Evolutionary conservation across 2,888 invertebrate genomes (phyloP), one percentile per base, ranked within the genome.

Genomic region (Platycnemis pennipes): DNA sequence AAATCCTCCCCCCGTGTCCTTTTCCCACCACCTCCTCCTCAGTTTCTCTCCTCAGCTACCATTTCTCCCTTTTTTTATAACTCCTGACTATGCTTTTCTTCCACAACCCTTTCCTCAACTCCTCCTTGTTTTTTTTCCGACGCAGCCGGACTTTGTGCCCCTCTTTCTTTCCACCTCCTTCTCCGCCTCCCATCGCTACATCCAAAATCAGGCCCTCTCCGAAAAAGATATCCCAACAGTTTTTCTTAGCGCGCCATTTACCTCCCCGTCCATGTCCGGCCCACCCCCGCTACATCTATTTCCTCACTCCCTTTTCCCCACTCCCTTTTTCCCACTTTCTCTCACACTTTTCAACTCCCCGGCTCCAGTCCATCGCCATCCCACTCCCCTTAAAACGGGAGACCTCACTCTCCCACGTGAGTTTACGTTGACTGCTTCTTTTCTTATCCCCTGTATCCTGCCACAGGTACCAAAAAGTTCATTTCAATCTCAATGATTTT

Each of bases 31-130:
- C 77, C 31, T 13, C 37, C 31, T 37, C 77, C 77, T 37, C 77
- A 37, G 37, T 16, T 77, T 63, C 31, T 77, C 77, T 77, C 77
- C 77, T 37, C n/a, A 37, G 13, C 77, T n/a, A n/a, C 31, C 77
- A n/a, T 77, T 37, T 11, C 37, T 77, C 26, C 56, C 53, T 53
- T 89, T 91, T 89, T 91, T 91, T 56, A 91, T 56, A 91, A 91
- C 91, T 91, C 89, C 89, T 89, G 89, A 89, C 89, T 89, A 42
- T 31, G 89, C 89, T 42, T 42, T 89, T 91, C 69, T 77, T 16
- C 7, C 77, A 8, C 31, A 37, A 11, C 77, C 37, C 22, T 13
- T 77, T 77, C 13, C 5, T 77, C 37, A 31, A 37, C 11, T 37
- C n/a, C 63, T 44, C 45, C 56, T 22, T n/a, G 46, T 37, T 77